These are phyloP conservation scores for Zaprionus camerounensis DNA, from an alignment of 1,140 invertebrate species.

Conservation along the genomic window DNA sequence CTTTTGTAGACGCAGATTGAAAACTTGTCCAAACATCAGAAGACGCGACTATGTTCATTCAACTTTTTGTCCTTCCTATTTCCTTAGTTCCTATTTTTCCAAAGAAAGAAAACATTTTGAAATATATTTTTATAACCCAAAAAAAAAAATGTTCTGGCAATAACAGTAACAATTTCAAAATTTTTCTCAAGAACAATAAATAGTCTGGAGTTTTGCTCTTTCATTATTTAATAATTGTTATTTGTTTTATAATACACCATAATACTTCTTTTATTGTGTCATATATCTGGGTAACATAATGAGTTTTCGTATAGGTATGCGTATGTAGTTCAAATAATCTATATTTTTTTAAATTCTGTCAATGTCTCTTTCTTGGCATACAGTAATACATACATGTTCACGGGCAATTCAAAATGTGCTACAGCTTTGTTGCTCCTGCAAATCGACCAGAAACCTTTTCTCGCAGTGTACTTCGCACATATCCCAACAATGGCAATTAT, in stretches of 20 bases:
- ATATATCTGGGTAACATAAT: too few species aligned
- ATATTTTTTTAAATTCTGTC: too few species aligned
- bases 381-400: not conserved
- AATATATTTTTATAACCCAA: slow-evolving; percentile 6
- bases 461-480: slow-evolving; percentile 34
- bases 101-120: not conserved
- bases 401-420: too few species aligned
- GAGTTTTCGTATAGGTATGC: too few species aligned
- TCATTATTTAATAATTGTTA: too few species aligned
- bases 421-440: too few species aligned
- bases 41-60: not conserved
- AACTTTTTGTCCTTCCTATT: slow-evolving; percentile 1
- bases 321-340: too few species aligned
- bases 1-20: not conserved
- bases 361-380: not conserved
- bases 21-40: not conserved
- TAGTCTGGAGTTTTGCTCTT: not conserved
- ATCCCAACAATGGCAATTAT: slow-evolving; percentile 58
- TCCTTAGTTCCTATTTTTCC: slow-evolving; percentile 8
- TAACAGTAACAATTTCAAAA: not conserved
- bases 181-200: not conserved
- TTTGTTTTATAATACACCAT: too few species aligned
- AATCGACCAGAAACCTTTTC: not conserved
- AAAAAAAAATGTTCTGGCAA: not conserved
- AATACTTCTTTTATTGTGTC: too few species aligned